Evolutionary conservation across 2,797 vertebrate genomes (phyloP).

Genomic region (Gallinago stenura): DNA sequence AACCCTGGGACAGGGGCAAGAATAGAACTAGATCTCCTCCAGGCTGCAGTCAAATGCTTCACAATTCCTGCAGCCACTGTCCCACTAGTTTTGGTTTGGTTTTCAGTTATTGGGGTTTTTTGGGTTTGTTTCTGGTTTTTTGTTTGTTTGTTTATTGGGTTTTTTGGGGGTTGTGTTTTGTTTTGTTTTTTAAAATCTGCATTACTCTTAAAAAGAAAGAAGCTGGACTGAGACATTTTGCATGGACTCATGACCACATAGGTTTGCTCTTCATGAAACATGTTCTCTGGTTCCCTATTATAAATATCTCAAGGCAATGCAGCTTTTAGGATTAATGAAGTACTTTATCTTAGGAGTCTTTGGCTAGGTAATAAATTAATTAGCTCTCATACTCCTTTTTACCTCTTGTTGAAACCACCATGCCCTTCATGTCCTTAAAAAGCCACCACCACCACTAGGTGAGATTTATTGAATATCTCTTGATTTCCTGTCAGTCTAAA

Average conservation of each 20-base stretch:
- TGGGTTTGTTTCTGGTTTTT: too few species aligned
- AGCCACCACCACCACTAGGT: not conserved
- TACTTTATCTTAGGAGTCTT: not conserved
- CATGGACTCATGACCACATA: not conserved
- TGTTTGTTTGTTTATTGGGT: too few species aligned
- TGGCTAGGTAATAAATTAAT: not conserved
- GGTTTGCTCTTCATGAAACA: not conserved
- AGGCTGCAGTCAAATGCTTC: not conserved
- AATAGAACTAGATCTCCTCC: not conserved
- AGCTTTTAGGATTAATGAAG: not conserved
- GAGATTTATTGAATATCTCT: not conserved
- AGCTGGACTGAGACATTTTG: not conserved
- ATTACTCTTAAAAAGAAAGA: not conserved
- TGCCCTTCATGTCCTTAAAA: not conserved
- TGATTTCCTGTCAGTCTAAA: not conserved
- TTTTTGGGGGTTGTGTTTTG: not conserved
- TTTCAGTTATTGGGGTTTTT: not conserved
- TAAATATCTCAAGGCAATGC: not conserved
- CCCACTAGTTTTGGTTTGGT: accelerated
- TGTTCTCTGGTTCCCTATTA: not conserved
- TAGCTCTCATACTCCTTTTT: not conserved
- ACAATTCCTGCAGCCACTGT: not conserved
- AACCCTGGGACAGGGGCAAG: not conserved
- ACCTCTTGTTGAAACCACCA: not conserved
- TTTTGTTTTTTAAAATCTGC: not conserved